These are phyloP conservation scores for Xiphias gladius DNA, from an alignment of 2,113 vertebrate genomes.

Conservation along the genomic window DNA sequence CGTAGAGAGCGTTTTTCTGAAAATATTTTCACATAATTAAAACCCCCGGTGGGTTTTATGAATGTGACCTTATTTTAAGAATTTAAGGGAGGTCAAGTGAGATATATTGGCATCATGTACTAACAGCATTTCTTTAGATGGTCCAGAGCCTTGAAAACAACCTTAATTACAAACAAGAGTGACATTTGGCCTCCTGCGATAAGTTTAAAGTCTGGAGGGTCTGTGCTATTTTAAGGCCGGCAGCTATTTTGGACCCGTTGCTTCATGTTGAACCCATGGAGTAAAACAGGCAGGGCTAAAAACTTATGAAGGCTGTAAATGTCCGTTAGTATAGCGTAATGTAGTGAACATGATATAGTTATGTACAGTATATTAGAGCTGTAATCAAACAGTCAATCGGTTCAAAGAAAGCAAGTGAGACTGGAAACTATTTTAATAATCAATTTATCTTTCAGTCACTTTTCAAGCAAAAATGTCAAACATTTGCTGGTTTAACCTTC, in stretches of 20 bases:
- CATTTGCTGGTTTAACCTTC: too few relatives aligned
- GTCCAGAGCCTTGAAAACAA: neutral
- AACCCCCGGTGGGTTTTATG: neutral
- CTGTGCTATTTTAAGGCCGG: constrained; percentile 47
- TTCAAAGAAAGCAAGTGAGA: neutral
- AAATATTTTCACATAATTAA: neutral
- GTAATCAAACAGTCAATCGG: neutral
- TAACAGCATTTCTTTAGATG: neutral
- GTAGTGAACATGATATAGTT: neutral
- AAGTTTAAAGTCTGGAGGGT: neutral
- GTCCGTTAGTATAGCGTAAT: neutral
- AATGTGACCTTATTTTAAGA: neutral
- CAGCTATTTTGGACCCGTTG: neutral
- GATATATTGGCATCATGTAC: neutral
- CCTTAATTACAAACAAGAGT: neutral
- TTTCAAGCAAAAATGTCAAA: neutral
- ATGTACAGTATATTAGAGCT: neutral
- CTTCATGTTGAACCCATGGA: neutral
- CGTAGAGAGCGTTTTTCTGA: neutral
- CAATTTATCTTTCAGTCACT: neutral
- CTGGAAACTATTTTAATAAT: too few relatives aligned
- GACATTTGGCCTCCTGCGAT: neutral
- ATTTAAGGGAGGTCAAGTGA: neutral
- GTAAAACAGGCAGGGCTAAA: constrained; percentile 3
- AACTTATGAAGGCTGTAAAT: neutral